Base-by-base conservation (phyloP, 2,888 invertebrate species). In the Acrocyrtus sp. region DNA sequence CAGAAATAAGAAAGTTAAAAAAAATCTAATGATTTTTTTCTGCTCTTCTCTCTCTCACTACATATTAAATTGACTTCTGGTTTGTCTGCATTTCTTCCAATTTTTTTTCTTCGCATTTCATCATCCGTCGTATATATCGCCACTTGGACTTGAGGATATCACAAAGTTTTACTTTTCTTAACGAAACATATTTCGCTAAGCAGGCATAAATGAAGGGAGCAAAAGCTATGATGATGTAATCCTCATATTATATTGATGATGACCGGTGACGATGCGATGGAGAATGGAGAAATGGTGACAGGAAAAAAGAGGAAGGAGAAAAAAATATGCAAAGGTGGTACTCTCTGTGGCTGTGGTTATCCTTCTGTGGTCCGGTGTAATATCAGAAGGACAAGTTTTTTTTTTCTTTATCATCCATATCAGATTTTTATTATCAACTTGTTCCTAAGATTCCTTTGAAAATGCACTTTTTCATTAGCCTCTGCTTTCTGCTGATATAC, bases 1-100 rank as follows among this genome's bases (percentile, higher is more conserved):
- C 57, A 51, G 48, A 29, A 67, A 67, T 58, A 58, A 58, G 51
- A 60, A 67, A 58, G 67, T 27, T 58, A 29, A 53, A 17, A 60
- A 58, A 51, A 5, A 34, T 34, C 34, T 34, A 34, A n/a, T 12
- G 12, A 34, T 34, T 67, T 65, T 65, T 56, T 39, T 26, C 58
- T 29, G 47, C 17, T 34, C 17, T 12, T 17, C 47, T 45, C 47
- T n/a, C 47, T 45, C n/a, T 15, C n/a, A 5, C 47, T 45, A 19
- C n/a, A n/a, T n/a, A n/a, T n/a, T 57, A 56, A 66, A 60, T 60
- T 67, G 51, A 60, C 67, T 67, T 67, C 67, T 67, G 67, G 67
- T 67, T 67, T 67, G 51, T 39, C 67, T 67, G 67, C 58, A 67
- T 58, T 67, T 58, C 58, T 60, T 34, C 12, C 12, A 5, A 34